A percentile compares a stretch with the other conserved stretches of the same genome.
phyloP scores from a whole-genome alignment of 2,797 vertebrate species.

The Mionectes olivaceus region DNA sequence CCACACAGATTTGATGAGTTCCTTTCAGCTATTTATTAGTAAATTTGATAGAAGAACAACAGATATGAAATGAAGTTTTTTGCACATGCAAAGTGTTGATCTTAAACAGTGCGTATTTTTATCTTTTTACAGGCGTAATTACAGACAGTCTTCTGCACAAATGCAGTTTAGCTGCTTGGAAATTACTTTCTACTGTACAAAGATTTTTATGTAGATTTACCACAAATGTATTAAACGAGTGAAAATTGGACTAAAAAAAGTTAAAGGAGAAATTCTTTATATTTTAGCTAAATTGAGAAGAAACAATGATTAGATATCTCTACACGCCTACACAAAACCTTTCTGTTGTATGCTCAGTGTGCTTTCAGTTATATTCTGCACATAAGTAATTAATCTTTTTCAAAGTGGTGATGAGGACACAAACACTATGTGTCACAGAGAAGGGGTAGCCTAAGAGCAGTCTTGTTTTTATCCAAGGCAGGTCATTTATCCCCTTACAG shows the following conservation, averaged over 20 bases:
- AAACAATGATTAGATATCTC: not conserved
- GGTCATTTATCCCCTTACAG: too few species aligned
- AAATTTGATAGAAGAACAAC: not conserved
- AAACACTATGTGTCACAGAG: too few species aligned
- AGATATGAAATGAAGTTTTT: not conserved
- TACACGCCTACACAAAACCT: too few species aligned
- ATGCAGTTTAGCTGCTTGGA: not conserved
- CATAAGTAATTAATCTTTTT: too few species aligned
- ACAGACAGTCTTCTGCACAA: not conserved
- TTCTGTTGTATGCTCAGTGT: too few species aligned
- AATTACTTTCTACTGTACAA: not conserved
- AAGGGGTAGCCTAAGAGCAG: too few species aligned
- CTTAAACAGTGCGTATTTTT: not conserved
- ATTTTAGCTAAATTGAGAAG: not conserved
- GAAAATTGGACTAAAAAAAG: not conserved
- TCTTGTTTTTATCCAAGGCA: too few species aligned
- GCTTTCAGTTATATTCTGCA: too few species aligned
- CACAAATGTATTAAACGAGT: not conserved
- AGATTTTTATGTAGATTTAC: not conserved
- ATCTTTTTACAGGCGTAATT: not conserved
- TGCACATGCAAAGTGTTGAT: not conserved
- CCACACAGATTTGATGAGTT: not conserved
- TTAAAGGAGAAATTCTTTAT: not conserved
- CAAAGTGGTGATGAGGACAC: too few species aligned
- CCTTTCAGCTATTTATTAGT: not conserved